These are phyloP conservation scores for Conus canariensis DNA, from an alignment of 2,888 invertebrate genomes.

Conservation along the genomic window DNA sequence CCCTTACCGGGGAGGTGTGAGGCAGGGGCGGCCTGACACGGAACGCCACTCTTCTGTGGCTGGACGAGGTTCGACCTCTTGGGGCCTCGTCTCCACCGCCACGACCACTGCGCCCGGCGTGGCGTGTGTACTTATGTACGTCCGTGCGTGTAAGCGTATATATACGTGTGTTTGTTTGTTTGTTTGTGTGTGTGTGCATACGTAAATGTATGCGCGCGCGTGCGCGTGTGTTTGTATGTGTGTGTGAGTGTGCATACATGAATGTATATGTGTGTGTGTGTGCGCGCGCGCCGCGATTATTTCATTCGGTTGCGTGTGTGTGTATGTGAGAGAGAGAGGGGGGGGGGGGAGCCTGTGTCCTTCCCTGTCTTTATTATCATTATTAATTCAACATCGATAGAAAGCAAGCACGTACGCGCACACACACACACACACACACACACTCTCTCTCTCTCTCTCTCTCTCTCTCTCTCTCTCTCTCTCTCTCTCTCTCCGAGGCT, in stretches of 20 bases:
- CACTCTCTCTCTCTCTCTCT: background rate
- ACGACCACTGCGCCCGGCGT: too few species aligned
- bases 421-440: conserved; percentile 22
- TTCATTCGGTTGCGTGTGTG: too few species aligned
- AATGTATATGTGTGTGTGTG: too few species aligned
- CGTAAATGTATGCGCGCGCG: background rate
- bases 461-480: background rate
- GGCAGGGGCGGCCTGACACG: too few species aligned
- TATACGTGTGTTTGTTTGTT: background rate
- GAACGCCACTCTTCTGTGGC: too few species aligned
- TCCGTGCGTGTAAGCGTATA: background rate
- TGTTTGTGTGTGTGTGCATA: background rate
- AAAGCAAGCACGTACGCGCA: background rate
- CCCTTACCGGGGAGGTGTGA: too few species aligned
- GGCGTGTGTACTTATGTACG: background rate
- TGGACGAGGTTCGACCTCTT: too few species aligned
- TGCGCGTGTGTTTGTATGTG: background rate
- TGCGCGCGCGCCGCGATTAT: too few species aligned
- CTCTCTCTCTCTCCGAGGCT: background rate
- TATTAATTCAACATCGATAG: background rate
- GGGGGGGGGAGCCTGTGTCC: too few species aligned
- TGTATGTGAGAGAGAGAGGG: too few species aligned
- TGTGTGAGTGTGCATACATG: background rate
- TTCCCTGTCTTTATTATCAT: too few species aligned
- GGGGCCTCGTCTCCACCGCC: too few species aligned